Conservation (phyloP, 2,113 vertebrate genomes). For the Galemys pyrenaicus region DNA sequence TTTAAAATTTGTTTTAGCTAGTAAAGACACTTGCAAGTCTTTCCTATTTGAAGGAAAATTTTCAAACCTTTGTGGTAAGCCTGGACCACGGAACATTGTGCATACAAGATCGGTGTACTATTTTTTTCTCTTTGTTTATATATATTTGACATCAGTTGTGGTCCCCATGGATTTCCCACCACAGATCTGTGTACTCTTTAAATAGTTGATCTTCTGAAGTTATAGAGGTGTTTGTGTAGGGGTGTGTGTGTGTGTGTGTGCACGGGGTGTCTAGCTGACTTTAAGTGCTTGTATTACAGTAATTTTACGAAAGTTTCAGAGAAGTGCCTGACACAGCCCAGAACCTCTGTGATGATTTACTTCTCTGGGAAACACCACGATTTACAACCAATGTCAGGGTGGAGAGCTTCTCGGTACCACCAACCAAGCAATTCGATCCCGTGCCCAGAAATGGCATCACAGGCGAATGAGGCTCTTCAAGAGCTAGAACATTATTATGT, state of each 20-base stretch:
- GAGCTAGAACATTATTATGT: background rate
- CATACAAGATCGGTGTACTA: background rate
- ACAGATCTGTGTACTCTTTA: background rate
- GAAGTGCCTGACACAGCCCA: background rate
- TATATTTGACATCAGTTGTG: too few relatives aligned
- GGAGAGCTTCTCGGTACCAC: background rate
- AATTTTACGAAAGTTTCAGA: background rate
- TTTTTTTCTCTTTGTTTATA: too few relatives aligned
- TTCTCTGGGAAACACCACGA: background rate
- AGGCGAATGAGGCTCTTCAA: slow-evolving; percentile 15
- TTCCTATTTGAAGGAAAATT: background rate
- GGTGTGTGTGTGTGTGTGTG: background rate
- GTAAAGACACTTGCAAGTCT: background rate
- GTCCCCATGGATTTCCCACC: too few relatives aligned
- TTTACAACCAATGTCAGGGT: background rate
- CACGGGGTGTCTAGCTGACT: background rate
- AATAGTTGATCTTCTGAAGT: background rate
- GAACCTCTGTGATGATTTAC: background rate
- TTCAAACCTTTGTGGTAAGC: background rate
- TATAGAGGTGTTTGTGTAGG: background rate
- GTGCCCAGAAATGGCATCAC: slow-evolving; percentile 33
- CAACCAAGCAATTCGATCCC: background rate
- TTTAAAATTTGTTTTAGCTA: background rate
- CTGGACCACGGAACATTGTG: background rate
- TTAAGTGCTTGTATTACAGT: background rate